Base-by-base conservation (phyloP, 2,888 invertebrate species). In the Brassicogethes aeneus region DNA sequence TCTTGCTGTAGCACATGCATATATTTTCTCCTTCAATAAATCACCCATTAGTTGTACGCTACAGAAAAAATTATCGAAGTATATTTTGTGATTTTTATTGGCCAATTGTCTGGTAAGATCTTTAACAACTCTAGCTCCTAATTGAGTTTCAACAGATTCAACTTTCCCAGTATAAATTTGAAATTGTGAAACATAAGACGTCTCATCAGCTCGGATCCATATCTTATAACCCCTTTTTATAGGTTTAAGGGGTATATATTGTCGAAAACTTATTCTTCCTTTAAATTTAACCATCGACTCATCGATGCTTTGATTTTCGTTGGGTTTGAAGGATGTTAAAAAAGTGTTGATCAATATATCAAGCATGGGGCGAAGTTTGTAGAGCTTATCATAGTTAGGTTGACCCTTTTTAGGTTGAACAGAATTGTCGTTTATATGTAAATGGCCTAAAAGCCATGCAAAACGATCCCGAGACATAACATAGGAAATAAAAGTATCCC, bases 111-210 rank as follows among this genome's bases (percentile, higher is more conserved):
- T 5, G 10, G 23, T 23, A 23, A 23, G 23, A 23, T 23, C 10
- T n/a, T 23, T 43, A 32, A 49, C 45, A 33, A 49, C 48, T 16
- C 50, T 16, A 32, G 36, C 15, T 17, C 46, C 46, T 31, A 50
- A 43, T 16, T 47, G 14, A 57, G 47, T 62, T 60, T 44, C 44
- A 54, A 40, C 53, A 59, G 37, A 40, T n/a, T 49, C 45, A n/a
- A 37, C 43, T 49, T 66, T 68, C 2, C 60, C 55, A 7, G 52
- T 54, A 40, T 56, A 57, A 15, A 59, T 49, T 33, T 59, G 50
- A 50, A 62, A 60, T 30, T 59, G 39, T 36, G 40, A 50, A 13
- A 55, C 37, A 44, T 53, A 55, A 7, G 54, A 54, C 32, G 39
- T 39, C 34, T 43, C 14, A 30, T 43, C 37, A 14, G 46, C 40